A percentile compares a stretch with the other conserved stretches of the same genome.
Conservation (phyloP, 2,888 invertebrate genomes). For the Chydorus sphaericus region DNA sequence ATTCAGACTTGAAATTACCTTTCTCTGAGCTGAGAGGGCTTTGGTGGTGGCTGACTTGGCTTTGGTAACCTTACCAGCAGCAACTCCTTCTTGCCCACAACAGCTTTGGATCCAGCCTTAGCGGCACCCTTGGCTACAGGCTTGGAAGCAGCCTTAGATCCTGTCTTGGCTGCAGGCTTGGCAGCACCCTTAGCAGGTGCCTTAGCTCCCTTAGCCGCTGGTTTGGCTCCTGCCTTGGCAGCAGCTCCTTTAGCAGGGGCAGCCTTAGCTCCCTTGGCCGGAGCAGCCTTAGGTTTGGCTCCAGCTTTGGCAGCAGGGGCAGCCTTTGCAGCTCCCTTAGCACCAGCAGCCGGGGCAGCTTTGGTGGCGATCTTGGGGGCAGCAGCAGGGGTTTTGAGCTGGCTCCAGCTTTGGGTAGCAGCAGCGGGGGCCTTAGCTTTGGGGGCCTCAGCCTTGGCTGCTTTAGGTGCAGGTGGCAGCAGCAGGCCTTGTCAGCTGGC, state of each 20-base stretch:
- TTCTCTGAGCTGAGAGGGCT: slow-evolving; percentile 71
- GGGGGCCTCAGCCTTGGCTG: slow-evolving; percentile 28
- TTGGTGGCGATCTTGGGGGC: background rate
- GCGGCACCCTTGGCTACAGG: slow-evolving; percentile 27
- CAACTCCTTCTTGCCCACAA: slow-evolving; percentile 16
- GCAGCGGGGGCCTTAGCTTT: slow-evolving; percentile 18
- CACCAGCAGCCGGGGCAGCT: background rate
- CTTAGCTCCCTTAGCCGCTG: slow-evolving; percentile 28
- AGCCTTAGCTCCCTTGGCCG: slow-evolving; percentile 16
- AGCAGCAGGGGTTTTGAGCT: background rate
- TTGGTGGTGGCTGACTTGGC: slow-evolving; percentile 40
- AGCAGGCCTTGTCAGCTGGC: slow-evolving; percentile 19
- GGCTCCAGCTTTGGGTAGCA: background rate
- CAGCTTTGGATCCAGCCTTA: slow-evolving; percentile 19
- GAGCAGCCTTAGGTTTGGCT: slow-evolving; percentile 22
- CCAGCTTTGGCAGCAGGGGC: slow-evolving; percentile 38
- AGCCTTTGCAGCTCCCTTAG: slow-evolving; percentile 3
- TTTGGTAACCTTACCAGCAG: slow-evolving; percentile 17
- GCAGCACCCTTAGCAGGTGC: too few relatives aligned
- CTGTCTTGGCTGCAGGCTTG: slow-evolving; percentile 36
- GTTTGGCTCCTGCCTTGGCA: too few relatives aligned
- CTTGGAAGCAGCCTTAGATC: slow-evolving; percentile 34
- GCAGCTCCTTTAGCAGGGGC: slow-evolving; percentile 17
- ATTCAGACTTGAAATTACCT: too few relatives aligned
- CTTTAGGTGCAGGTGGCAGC: slow-evolving; percentile 26